These are phyloP conservation scores for Neoniphon sammara DNA, from an alignment of 2,797 vertebrate species.

Conservation along the genomic window DNA sequence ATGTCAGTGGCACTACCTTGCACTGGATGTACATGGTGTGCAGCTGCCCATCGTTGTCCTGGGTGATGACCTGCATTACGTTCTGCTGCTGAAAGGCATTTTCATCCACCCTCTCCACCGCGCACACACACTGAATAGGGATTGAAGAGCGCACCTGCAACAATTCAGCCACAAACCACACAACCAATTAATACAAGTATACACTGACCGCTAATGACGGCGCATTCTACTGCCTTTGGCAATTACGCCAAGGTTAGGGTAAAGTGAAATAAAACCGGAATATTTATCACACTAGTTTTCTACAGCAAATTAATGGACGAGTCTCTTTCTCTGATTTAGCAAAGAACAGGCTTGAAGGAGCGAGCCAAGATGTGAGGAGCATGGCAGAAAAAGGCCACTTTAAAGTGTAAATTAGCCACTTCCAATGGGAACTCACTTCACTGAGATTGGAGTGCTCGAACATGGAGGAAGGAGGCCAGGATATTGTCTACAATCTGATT, in stretches of 20 bases:
- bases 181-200: slow-evolving; percentile 59
- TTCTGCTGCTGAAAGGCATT: slow-evolving; percentile 93
- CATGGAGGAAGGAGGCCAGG: slow-evolving; percentile 61
- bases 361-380: slow-evolving; percentile 59
- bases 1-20: slow-evolving; percentile 82
- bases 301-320: slow-evolving; percentile 23
- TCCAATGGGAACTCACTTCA: slow-evolving; percentile 62
- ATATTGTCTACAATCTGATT: slow-evolving; percentile 81
- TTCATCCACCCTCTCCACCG: slow-evolving; percentile 91
- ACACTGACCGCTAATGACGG: slow-evolving; percentile 25
- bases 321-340: slow-evolving; percentile 13
- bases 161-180: slow-evolving; percentile 64
- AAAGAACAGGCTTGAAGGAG: slow-evolving; percentile 31
- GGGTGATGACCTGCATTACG: slow-evolving; percentile 91
- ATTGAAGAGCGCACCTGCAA: slow-evolving; percentile 84
- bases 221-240: not conserved
- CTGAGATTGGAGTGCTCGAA: slow-evolving; percentile 62
- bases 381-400: slow-evolving; percentile 69
- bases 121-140: slow-evolving; percentile 85
- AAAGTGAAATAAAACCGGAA: slow-evolving; percentile 44
- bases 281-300: slow-evolving; percentile 29
- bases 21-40: slow-evolving; percentile 92
- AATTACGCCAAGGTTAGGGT: not conserved
- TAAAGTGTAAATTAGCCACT: slow-evolving; percentile 83
- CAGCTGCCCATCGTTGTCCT: slow-evolving; percentile 80